Conservation (phyloP, 1,140 invertebrate genomes). For the Orchesella cincta region DNA sequence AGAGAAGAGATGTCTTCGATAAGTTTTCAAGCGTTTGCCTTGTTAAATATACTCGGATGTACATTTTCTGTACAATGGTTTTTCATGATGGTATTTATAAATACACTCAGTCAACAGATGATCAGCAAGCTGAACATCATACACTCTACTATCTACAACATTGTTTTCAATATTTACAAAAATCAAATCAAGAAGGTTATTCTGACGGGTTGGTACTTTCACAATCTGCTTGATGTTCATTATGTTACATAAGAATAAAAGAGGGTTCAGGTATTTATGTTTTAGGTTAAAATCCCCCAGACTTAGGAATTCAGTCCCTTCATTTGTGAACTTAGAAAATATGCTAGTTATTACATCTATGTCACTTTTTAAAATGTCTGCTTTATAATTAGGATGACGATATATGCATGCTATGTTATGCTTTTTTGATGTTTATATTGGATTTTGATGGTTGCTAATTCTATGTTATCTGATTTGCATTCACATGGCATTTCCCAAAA, state of each 20-base stretch:
- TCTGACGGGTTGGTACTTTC: not conserved
- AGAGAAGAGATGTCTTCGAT: not conserved
- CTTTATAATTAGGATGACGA: not conserved
- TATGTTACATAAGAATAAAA: not conserved
- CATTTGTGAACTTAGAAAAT: not conserved
- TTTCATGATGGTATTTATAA: not conserved
- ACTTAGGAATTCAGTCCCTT: not conserved
- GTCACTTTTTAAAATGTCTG: not conserved
- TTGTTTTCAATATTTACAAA: not conserved
- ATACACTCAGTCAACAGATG: not conserved
- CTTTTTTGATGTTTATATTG: not conserved
- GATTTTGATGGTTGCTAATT: not conserved
- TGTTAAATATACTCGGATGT: not conserved
- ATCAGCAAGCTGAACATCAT: not conserved
- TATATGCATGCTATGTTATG: not conserved
- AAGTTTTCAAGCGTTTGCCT: not conserved
- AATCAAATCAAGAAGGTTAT: not conserved
- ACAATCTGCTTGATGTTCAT: not conserved
- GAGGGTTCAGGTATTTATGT: not conserved
- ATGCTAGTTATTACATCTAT: not conserved
- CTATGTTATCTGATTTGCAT: not conserved
- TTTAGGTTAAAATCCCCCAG: not conserved
- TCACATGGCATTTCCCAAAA: not conserved
- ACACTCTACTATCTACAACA: not conserved
- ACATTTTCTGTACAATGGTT: not conserved